Evolutionary conservation across 2,888 invertebrate species (phyloP), one percentile per base, ranked within the genome.

Genomic region (Strigamia maritima): DNA sequence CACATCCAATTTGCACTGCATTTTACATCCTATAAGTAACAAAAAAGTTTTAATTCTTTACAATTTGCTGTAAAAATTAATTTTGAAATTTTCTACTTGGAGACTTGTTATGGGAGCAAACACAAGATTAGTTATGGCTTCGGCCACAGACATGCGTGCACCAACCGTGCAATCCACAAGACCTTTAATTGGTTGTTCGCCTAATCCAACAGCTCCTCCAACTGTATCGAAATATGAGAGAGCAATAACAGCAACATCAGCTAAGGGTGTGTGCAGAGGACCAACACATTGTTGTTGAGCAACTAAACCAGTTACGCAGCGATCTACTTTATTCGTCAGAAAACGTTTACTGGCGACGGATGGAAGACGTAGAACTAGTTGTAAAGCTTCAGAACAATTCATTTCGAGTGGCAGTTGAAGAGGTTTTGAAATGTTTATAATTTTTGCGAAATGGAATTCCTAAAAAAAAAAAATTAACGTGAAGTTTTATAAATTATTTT

Each of bases 1-100:
- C 98, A 99, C 99, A 99, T 99, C 98, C 98, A 99, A 87, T 99
- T 99, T n/a, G 95, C 98, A 60, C 96, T 97, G 86, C 98, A 98
- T 87, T 98, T 99, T 0, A 98, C 92, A 86, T 99, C 98, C 87
- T 92, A 88, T n/a, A 76, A 40, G 8, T 76, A 28, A n/a, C 4
- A 28, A 7, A 31, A 19, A 76, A 35, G 16, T 4, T 6, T 8
- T 24, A 22, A n/a, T n/a, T n/a, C n/a, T n/a, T n/a, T n/a, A n/a
- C n/a, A n/a, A 38, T 38, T 14, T 12, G 19, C 35, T 38, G 40
- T 12, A n/a, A 14, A 76, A 76, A 7, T 16, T 74, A 31, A 38
- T 76, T 76, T 40, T 10, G 35, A 76, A 75, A 75, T 75, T 26
- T 76, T 12, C 79, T 83, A 90, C 90, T 87, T 88, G 85, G 22